Base-by-base conservation (phyloP, 1,140 invertebrate species). In the Drosophila tristis region DNA sequence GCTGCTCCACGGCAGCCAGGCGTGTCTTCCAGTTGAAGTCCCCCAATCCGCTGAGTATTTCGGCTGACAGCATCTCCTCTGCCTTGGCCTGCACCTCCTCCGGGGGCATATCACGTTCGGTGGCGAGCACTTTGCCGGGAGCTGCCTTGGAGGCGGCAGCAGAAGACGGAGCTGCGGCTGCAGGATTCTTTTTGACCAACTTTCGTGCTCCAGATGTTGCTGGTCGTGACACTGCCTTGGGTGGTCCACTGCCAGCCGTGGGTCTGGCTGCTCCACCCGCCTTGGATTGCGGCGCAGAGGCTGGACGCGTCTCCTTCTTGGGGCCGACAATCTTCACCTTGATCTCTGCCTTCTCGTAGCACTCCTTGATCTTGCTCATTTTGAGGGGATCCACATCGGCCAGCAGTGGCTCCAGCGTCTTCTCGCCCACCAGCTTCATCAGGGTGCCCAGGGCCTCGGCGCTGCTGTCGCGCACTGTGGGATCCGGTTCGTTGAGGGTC, bases 321-420 rank as follows among this genome's bases (percentile, higher is more conserved):
- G 93, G 65, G 51, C 93, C 93, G 0, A 93, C 81, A 11, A 96
- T 91, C 92, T 97, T 97, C 1, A 96, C 94, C 58, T 94, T 92
- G 64, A 99, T 96, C 9, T 98, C 97, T 16, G 97, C 97, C 92
- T 98, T 99, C 26, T 99, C 97, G 80, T 95, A 96, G 86, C 95
- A 97, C 92, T 99, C 98, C 92, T 98, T 98, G 15, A 99, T 98
- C 94, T 99, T 99, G 23, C 95, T 94, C 94, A 99, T 96, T 93
- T 99, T 99, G 4, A 99, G 92, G 44, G 95, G 95, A 91, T 97
- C 98, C 3, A 99, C 92, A 91, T 99, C 98, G 5, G 94, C 94
- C 15, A 99, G 93, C 84, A 98, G 97, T 0, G 97, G 96, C 44
- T 94, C 94, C 50, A 99, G 96, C 13, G 95, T 94, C 92, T 98